These are phyloP conservation scores for Lucinisca nassula DNA, from an alignment of 2,888 invertebrate species.

Conservation along the genomic window DNA sequence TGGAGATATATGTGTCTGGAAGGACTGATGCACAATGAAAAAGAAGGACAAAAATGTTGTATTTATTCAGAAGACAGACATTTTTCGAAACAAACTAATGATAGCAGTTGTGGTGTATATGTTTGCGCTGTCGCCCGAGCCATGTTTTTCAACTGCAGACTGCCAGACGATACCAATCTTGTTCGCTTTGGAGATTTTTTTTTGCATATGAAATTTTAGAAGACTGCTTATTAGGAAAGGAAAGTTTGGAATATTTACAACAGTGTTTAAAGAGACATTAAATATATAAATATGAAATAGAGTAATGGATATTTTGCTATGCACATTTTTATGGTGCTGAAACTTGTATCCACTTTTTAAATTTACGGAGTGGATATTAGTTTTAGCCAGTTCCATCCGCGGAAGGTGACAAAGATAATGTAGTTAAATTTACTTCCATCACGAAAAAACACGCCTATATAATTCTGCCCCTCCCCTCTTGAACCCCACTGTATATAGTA, in stretches of 20 bases:
- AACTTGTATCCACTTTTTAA: too few species aligned
- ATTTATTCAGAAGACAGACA: not conserved
- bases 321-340: too few species aligned
- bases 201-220: not conserved
- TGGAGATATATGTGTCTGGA: slow-evolving; percentile 16
- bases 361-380: too few species aligned
- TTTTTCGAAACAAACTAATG: slow-evolving; percentile 32
- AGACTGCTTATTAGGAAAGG: not conserved
- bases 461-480: too few species aligned
- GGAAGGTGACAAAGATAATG: too few species aligned
- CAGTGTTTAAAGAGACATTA: too few species aligned
- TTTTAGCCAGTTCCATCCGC: too few species aligned
- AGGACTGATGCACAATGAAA: not conserved
- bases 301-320: too few species aligned
- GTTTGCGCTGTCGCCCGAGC: slow-evolving; percentile 15
- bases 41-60: not conserved
- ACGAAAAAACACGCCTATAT: too few species aligned
- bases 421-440: too few species aligned
- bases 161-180: slow-evolving; percentile 5
- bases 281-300: too few species aligned
- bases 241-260: not conserved
- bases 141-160: not conserved
- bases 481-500: too few species aligned
- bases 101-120: slow-evolving; percentile 36
- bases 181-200: not conserved